A percentile compares a stretch with the other conserved stretches of the same genome.
Conservation (phyloP, 2,888 invertebrate species). For the Drosophila affinis region DNA sequence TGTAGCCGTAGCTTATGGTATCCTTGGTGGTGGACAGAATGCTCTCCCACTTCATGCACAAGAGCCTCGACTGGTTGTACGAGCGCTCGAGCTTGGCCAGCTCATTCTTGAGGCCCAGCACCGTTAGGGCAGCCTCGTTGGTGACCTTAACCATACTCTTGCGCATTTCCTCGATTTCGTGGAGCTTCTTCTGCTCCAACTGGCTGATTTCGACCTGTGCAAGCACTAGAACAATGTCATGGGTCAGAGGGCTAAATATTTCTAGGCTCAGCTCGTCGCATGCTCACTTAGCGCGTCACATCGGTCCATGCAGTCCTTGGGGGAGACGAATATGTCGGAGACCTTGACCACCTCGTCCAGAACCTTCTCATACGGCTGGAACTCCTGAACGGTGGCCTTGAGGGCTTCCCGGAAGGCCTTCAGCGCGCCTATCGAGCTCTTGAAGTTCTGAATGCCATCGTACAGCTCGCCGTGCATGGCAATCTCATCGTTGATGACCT, state of each 20-base stretch:
- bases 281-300: slow-evolving; percentile 83
- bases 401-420: slow-evolving; percentile 78
- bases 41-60: slow-evolving; percentile 82
- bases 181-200: slow-evolving; percentile 73
- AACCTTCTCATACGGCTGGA: slow-evolving; percentile 82
- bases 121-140: slow-evolving; percentile 80
- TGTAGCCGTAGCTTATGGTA: slow-evolving; percentile 62
- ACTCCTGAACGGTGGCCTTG: slow-evolving; percentile 76
- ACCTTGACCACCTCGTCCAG: slow-evolving; percentile 81
- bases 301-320: slow-evolving; percentile 83
- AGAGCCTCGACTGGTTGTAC: slow-evolving; percentile 72
- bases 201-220: slow-evolving; percentile 82
- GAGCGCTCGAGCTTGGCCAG: slow-evolving; percentile 77
- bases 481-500: slow-evolving; percentile 72
- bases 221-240: slow-evolving; percentile 71
- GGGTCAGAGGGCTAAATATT: neutral
- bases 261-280: neutral
- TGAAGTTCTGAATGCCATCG: slow-evolving; percentile 69
- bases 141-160: slow-evolving; percentile 81
- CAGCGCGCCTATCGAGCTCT: slow-evolving; percentile 66
- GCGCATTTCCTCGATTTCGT: slow-evolving; percentile 82
- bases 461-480: slow-evolving; percentile 68
- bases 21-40: slow-evolving; percentile 77
- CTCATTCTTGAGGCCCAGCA: slow-evolving; percentile 82
- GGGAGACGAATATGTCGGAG: slow-evolving; percentile 78